A percentile compares a stretch with the other conserved stretches of the same genome.
phyloP scores from a whole-genome alignment of 1,140 invertebrate genomes.

The Bombus breviceps region DNA sequence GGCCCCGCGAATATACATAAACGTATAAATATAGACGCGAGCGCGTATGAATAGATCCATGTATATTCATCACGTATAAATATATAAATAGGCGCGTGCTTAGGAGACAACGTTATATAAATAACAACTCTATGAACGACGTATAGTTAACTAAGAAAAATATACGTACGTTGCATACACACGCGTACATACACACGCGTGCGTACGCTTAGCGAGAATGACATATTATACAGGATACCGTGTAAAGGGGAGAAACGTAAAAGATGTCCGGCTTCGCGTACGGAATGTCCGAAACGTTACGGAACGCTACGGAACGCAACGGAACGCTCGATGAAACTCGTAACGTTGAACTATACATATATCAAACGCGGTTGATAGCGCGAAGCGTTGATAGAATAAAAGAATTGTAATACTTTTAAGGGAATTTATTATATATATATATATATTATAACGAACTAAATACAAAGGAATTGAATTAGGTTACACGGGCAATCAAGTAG shows the following conservation, averaged over 20 bases:
- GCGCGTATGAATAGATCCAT: conserved; percentile 51
- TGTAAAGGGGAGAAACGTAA: not conserved
- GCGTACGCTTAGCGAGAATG: not conserved
- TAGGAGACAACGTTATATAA: conserved; percentile 67
- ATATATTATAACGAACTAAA: conserved; percentile 75
- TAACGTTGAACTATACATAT: conserved; percentile 64
- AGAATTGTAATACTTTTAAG: conserved; percentile 74
- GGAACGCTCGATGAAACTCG: not conserved
- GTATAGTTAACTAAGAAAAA: not conserved
- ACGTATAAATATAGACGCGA: conserved; percentile 49
- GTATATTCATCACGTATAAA: conserved; percentile 61
- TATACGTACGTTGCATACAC: not conserved
- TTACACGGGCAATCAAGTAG: conserved; percentile 74
- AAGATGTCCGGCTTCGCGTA: not conserved
- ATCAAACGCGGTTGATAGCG: conserved; percentile 62
- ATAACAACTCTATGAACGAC: conserved; percentile 66
- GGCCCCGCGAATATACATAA: conserved; percentile 47
- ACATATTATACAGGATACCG: not conserved
- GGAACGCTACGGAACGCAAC: no score
- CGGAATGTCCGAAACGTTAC: not conserved
- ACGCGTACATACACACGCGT: not conserved
- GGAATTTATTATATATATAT: conserved; percentile 67
- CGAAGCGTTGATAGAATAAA: conserved; percentile 74
- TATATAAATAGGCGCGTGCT: conserved; percentile 63
- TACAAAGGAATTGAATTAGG: conserved; percentile 82